Evolutionary conservation across 2,888 invertebrate genomes (phyloP).

Genomic region (Resseliella maxima): DNA sequence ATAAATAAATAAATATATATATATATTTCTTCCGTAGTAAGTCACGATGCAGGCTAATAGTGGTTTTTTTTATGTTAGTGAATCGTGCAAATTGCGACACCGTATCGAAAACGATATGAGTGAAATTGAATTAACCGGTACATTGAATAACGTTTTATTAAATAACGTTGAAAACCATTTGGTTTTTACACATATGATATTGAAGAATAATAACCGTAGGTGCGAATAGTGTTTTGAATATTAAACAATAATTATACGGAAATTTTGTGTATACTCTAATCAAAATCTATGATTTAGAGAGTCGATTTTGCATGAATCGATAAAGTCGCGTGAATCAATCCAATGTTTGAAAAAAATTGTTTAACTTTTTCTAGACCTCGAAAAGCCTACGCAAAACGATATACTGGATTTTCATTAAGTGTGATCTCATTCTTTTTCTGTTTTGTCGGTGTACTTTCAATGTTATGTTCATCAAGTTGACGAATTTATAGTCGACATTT

Average conservation of each 20-base stretch:
- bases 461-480: not conserved
- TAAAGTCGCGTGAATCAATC: not conserved
- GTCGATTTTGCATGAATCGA: not conserved
- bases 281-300: not conserved
- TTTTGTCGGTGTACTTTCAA: slow-evolving; percentile 16
- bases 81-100: not conserved
- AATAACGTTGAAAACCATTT: slow-evolving; percentile 24
- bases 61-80: not conserved
- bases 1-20: no score
- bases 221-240: slow-evolving; percentile 22
- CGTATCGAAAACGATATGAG: not conserved
- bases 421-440: not conserved
- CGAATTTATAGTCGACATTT: slow-evolving; percentile 17
- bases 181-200: slow-evolving; percentile 13
- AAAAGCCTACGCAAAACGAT: no score
- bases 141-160: slow-evolving; percentile 29
- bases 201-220: slow-evolving; percentile 20
- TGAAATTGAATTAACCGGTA: slow-evolving; percentile 41
- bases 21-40: slow-evolving; percentile 35
- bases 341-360: no score
- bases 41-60: not conserved
- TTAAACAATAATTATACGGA: not conserved
- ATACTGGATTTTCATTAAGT: no score
- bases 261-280: not conserved
- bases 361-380: no score